Evolutionary conservation across 1,140 invertebrate species (phyloP), one percentile per base, ranked within the genome.

Genomic region (Philopotamus ludificatus): DNA sequence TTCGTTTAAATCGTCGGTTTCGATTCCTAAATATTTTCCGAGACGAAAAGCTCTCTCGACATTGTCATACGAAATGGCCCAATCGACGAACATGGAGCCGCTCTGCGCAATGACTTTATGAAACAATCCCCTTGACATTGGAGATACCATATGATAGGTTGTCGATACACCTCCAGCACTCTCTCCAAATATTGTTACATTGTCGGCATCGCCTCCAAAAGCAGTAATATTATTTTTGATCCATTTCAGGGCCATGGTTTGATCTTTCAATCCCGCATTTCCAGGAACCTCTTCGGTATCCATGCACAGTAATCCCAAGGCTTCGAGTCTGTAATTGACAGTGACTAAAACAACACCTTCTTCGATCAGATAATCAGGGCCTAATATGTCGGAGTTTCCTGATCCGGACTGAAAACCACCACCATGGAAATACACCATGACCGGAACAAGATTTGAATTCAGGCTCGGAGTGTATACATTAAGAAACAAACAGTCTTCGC

Each of bases 151-250:
- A 66, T 89, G 88, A 68, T 84, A 86, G 16, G 87, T 86, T 0
- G 84, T 85, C 54, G 84, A 85, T 1, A 81, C 82, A 0, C 86
- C 87, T 0, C 89, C 89, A 0, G 88, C 87, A 68, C 87, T 89
- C 72, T 90, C 87, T 0, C 89, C 89, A 71, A 91, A 89, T 22
- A 91, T 74, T 0, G 88, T 90, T 0, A 94, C 83, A 72, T 85
- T 85, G 25, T 86, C 74, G 0, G 85, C 81, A 75, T 89, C 85
- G 0, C 91, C 91, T 7, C 89, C 89, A 73, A 93, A 93, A 41
- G 80, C 49, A 1, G 50, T 42, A 10, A 81, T 80, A 65, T 82
- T 81, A n/a, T 75, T 72, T 55, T 75, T 74, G 3, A 81, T 67
- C 79, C 79, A 80, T 28, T 68, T 68, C n/a, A 80, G 64, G 4